Percentiles rank a stretch among this genome's conserved stretches.
Evolutionary conservation across 1,140 invertebrate species (phyloP).

Genomic region (Linepithema humile): DNA sequence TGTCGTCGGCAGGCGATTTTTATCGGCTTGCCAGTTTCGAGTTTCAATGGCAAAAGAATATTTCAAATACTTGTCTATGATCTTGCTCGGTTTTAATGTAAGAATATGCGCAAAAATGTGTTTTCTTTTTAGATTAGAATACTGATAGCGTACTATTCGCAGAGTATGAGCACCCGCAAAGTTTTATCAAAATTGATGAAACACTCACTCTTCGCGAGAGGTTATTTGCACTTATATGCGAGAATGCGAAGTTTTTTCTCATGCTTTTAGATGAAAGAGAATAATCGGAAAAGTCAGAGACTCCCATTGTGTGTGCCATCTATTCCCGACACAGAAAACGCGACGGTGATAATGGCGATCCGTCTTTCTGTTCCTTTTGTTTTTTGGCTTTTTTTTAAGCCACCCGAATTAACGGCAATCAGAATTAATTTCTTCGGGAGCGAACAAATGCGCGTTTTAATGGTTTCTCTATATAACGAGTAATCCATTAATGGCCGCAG

Average conservation of each 20-base stretch:
- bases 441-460: conserved; percentile 72
- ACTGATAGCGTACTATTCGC: background rate
- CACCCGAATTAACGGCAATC: conserved; percentile 72
- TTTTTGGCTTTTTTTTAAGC: conserved; percentile 51
- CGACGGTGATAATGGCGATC: conserved; percentile 58
- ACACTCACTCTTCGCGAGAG: background rate
- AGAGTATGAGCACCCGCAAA: background rate
- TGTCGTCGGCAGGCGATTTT: conserved; percentile 4
- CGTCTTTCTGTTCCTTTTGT: background rate
- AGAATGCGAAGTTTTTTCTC: background rate
- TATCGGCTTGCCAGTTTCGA: background rate
- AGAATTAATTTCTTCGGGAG: conserved; percentile 78
- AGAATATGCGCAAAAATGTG: background rate
- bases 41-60: background rate
- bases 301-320: background rate
- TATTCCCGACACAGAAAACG: conserved; percentile 34
- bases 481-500: conserved; percentile 74
- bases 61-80: background rate
- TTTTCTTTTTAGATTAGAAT: background rate
- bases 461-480: conserved; percentile 72
- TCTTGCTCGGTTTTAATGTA: background rate
- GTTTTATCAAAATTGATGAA: background rate
- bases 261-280: background rate
- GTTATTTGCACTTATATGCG: background rate
- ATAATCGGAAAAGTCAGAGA: background rate